A percentile compares a stretch with the other conserved stretches of the same genome.
Conservation (phyloP, 2,797 vertebrate species). For the Threskiornis aethiopicus region DNA sequence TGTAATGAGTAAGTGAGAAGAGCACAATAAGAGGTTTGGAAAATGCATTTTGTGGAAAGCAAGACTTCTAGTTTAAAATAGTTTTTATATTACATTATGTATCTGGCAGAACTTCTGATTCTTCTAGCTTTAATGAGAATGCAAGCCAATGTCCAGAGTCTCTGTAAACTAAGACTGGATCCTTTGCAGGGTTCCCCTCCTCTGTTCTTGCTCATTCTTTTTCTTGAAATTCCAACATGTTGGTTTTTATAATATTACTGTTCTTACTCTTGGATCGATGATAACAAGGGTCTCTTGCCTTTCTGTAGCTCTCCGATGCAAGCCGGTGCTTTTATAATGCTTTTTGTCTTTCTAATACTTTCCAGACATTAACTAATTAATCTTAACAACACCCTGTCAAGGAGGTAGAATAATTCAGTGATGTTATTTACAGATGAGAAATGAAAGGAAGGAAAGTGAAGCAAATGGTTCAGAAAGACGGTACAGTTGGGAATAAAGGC, state of each 20-base stretch:
- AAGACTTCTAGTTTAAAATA: conserved; percentile 35
- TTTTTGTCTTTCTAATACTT: neutral
- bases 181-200: neutral
- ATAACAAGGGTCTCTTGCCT: neutral
- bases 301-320: neutral
- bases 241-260: neutral
- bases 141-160: neutral
- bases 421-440: neutral
- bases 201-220: neutral
- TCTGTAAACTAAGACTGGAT: neutral
- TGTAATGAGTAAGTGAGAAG: neutral
- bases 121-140: neutral
- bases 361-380: neutral
- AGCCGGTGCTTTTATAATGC: neutral
- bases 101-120: conserved; percentile 18
- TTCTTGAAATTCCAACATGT: neutral
- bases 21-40: conserved; percentile 1
- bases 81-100: neutral
- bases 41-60: conserved; percentile 34
- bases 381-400: neutral
- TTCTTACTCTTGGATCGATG: neutral
- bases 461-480: neutral
- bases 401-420: neutral
- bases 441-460: neutral
- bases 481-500: neutral